A percentile compares a stretch with the other conserved stretches of the same genome.
These are phyloP conservation scores for Silurus asotus DNA, from an alignment of 2,113 vertebrate species.

Conservation along the genomic window DNA sequence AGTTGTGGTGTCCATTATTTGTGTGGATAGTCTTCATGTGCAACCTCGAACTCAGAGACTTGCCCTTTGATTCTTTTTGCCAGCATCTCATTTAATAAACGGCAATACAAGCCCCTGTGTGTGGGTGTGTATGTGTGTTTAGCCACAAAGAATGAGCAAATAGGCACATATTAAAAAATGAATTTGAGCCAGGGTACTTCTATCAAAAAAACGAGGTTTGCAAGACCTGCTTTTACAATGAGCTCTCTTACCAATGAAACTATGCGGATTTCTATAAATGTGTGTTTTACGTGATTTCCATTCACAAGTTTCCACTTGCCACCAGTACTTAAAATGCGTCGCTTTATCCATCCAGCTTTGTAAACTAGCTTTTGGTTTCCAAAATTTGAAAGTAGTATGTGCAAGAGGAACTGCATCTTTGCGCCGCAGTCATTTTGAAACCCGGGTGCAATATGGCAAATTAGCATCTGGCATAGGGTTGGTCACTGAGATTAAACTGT, in stretches of 20 bases:
- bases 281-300: neutral
- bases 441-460: neutral
- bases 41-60: slow-evolving; percentile 6
- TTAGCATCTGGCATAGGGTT: slow-evolving; percentile 11
- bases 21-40: neutral
- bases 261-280: neutral
- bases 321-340: neutral
- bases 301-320: slow-evolving; percentile 7
- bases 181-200: neutral
- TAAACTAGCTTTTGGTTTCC: neutral
- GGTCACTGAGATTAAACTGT: neutral
- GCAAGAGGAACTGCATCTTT: neutral
- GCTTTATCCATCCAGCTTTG: neutral
- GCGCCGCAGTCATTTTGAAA: neutral
- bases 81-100: slow-evolving; percentile 41
- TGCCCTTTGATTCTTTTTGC: slow-evolving; percentile 31
- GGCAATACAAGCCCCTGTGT: slow-evolving; percentile 15
- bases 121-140: slow-evolving; percentile 10
- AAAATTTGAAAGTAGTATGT: neutral
- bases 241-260: slow-evolving; percentile 6
- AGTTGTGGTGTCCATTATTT: neutral
- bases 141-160: slow-evolving; percentile 11
- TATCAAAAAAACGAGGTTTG: neutral
- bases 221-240: neutral
- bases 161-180: neutral